Evolutionary conservation across 1,140 invertebrate species (phyloP).

Genomic region (Araneus ventricosus): DNA sequence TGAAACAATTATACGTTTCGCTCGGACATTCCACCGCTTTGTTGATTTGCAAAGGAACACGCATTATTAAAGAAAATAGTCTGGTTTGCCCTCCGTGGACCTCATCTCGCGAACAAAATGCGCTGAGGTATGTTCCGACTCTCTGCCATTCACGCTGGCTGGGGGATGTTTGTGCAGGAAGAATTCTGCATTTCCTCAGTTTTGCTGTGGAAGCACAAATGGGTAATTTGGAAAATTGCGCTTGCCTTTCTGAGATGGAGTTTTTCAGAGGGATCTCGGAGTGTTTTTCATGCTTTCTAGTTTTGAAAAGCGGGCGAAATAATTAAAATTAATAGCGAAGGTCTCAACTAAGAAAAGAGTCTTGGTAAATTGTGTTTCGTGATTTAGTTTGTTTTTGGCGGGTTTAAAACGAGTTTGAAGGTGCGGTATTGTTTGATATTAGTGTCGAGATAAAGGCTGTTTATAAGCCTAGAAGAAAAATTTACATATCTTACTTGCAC

Average conservation of each 20-base stretch:
- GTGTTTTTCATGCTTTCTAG: background rate
- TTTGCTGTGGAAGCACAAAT: background rate
- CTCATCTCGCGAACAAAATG: background rate
- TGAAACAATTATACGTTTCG: conserved; percentile 32
- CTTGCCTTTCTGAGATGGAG: background rate
- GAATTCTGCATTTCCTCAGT: background rate
- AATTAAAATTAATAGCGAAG: background rate
- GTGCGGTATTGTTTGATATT: no score
- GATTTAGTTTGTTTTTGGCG: background rate
- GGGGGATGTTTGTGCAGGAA: background rate
- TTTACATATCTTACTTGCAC: no score
- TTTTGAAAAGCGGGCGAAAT: background rate
- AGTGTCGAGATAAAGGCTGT: no score
- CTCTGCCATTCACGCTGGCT: background rate
- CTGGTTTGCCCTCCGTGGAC: background rate
- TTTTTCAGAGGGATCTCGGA: background rate
- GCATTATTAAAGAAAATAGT: conserved; percentile 20
- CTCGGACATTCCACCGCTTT: conserved; percentile 1
- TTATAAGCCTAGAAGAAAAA: no score
- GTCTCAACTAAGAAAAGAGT: background rate
- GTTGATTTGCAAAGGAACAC: background rate
- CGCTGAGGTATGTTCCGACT: background rate
- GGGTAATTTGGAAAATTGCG: background rate
- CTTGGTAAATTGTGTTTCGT: background rate
- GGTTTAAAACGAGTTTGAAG: background rate